Evolutionary conservation across 2,797 vertebrate genomes (phyloP).

Genomic region (Melanotaenia trifasciata): DNA sequence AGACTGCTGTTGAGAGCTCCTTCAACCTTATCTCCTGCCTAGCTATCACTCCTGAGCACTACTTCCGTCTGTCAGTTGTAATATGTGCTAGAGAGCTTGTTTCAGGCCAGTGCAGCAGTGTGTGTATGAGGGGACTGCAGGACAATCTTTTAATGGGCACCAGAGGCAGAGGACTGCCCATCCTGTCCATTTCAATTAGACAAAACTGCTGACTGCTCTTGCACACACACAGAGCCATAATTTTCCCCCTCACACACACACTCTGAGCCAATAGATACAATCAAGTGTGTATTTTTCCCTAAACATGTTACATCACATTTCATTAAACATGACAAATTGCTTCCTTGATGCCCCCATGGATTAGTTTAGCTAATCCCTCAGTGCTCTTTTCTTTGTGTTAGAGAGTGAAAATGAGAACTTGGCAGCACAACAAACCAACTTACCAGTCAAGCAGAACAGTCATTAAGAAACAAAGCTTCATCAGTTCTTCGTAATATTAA

Average conservation of each 20-base stretch:
- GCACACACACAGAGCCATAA: conserved; percentile 26
- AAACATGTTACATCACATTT: conserved; percentile 44
- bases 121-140: conserved; percentile 37
- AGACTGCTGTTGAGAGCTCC: conserved; percentile 52
- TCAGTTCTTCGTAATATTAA: conserved; percentile 55
- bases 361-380: conserved; percentile 39
- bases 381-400: conserved; percentile 10
- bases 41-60: conserved; percentile 50
- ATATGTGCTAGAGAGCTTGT: conserved; percentile 24
- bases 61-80: conserved; percentile 48
- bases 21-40: conserved; percentile 49
- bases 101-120: conserved; percentile 41
- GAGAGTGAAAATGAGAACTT: conserved; percentile 36
- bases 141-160: conserved; percentile 73
- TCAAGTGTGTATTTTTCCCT: conserved; percentile 10
- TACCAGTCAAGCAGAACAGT: conserved; percentile 19
- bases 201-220: conserved; percentile 65
- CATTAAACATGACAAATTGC: conserved; percentile 54
- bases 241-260: conserved; percentile 3
- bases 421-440: conserved; percentile 37
- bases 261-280: conserved; percentile 26
- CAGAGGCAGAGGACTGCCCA: conserved; percentile 47
- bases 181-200: conserved; percentile 77
- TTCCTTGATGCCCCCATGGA: conserved; percentile 30
- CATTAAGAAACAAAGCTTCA: conserved; percentile 29